Evolutionary conservation across 2,797 vertebrate species (phyloP).

Genomic region (Odontamblyopus rebecca): DNA sequence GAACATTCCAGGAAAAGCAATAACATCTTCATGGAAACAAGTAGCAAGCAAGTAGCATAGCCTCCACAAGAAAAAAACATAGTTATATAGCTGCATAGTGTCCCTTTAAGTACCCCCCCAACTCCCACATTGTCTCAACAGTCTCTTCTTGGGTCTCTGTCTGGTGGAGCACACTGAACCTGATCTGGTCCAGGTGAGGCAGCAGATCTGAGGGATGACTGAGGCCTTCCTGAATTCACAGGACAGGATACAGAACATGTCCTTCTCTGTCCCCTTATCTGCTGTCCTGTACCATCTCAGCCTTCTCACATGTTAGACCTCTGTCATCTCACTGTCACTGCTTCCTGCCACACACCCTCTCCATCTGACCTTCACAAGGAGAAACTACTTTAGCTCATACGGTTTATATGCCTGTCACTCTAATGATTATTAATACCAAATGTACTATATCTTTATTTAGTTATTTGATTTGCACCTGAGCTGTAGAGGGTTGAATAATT

Average conservation of each 20-base stretch:
- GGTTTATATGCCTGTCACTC: background rate
- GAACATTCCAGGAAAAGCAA: too few species aligned
- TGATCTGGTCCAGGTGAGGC: slow-evolving; percentile 51
- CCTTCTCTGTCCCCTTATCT: slow-evolving; percentile 70
- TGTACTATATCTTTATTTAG: background rate
- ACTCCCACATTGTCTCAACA: background rate
- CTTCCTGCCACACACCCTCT: slow-evolving; percentile 56
- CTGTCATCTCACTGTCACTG: slow-evolving; percentile 47
- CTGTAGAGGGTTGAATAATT: background rate
- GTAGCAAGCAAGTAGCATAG: too few species aligned
- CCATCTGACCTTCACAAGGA: slow-evolving; percentile 35
- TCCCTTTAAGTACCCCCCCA: too few species aligned
- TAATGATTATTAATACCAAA: background rate
- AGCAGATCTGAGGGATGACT: slow-evolving; percentile 71
- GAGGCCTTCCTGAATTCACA: slow-evolving; percentile 65
- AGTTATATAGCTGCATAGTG: too few species aligned
- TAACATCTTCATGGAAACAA: too few species aligned
- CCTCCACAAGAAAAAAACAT: too few species aligned
- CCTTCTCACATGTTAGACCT: slow-evolving; percentile 62
- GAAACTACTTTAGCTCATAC: slow-evolving; percentile 19
- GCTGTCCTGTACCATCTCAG: slow-evolving; percentile 59
- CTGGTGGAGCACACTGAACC: slow-evolving; percentile 27
- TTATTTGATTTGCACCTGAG: background rate
- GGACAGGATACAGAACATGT: slow-evolving; percentile 41
- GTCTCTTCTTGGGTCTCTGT: background rate